Evolutionary conservation across 1,140 invertebrate species (phyloP), one percentile per base, ranked within the genome.

Genomic region (Philopotamus ludificatus): DNA sequence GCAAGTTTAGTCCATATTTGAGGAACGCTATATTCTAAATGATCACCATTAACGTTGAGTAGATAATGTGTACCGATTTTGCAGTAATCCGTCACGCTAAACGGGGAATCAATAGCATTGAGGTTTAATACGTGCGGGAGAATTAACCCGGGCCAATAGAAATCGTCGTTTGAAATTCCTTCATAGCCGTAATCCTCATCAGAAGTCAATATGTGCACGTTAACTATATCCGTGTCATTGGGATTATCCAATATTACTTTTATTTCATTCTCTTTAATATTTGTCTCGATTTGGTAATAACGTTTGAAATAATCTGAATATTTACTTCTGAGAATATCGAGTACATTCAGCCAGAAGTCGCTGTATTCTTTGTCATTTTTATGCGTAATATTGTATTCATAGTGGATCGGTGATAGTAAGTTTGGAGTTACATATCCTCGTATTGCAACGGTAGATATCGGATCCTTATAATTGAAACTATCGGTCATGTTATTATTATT

Each of bases 281-380:
- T 41, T 54, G 8, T 34, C 22, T 54, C 44, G 7, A 51, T 25
- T 44, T 39, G 26, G 15, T 54, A 28, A 47, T 28, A 60, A 12
- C 58, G 26, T 3, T 47, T 26, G 44, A 45, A 61, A 58, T 61
- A 58, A 50, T 66, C 34, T 12, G 22, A 42, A 42, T 63, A 66
- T 10, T 49, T 25, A 26, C 8, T 42, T 45, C 21, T 50, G 28
- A 58, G 28, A 18, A 15, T 61, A 45, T 65, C 51, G 42, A 25
- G n/a, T 8, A 26, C 18, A 65, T 55, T 74, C 73, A 26, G 76
- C 74, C 15, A 74, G 65, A 0, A 72, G 58, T 51, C 72, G 16
- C 61, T 72, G 65, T 1, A 25, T 65, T 8, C 72, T 45, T 10
- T 67, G 10, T 53, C 50, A 26, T 3, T 12, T 53, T 20, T 12